A percentile compares a stretch with the other conserved stretches of the same genome.
Conservation (phyloP, 1,140 invertebrate species). For the Leptinotarsa texana region DNA sequence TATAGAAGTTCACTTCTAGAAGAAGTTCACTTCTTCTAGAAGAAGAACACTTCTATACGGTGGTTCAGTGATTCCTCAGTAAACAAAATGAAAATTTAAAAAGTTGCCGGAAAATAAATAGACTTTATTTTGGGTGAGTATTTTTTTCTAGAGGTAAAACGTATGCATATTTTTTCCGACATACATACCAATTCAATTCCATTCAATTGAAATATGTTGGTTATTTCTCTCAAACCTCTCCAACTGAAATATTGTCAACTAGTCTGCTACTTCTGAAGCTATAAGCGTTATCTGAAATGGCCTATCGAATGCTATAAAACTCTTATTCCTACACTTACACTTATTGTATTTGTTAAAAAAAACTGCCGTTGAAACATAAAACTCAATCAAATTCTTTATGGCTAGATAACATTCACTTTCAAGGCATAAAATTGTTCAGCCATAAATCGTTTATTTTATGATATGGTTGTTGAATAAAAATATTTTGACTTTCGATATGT, state of each 20-base stretch:
- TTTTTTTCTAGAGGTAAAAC: no score
- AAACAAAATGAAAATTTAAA: no score
- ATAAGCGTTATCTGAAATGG: background rate
- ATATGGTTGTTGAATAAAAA: background rate
- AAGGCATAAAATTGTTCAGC: background rate
- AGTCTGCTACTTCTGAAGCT: background rate
- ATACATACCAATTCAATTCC: background rate
- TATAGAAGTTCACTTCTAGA: no score
- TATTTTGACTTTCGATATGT: background rate
- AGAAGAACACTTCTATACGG: no score
- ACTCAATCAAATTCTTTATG: slow-evolving; percentile 1
- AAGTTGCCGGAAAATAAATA: no score
- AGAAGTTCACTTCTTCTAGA: no score
- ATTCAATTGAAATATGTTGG: background rate
- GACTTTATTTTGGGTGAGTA: no score
- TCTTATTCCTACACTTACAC: background rate
- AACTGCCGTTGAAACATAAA: slow-evolving; percentile 2
- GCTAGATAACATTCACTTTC: slow-evolving; percentile 3
- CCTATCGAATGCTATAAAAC: background rate
- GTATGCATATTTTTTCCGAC: no score
- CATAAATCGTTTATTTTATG: slow-evolving; percentile 3
- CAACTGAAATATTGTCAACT: no score
- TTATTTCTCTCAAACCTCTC: background rate
- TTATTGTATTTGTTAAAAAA: background rate
- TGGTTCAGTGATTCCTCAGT: no score